Evolutionary conservation across 2,113 vertebrate species (phyloP).

Genomic region (Eolophus roseicapilla): DNA sequence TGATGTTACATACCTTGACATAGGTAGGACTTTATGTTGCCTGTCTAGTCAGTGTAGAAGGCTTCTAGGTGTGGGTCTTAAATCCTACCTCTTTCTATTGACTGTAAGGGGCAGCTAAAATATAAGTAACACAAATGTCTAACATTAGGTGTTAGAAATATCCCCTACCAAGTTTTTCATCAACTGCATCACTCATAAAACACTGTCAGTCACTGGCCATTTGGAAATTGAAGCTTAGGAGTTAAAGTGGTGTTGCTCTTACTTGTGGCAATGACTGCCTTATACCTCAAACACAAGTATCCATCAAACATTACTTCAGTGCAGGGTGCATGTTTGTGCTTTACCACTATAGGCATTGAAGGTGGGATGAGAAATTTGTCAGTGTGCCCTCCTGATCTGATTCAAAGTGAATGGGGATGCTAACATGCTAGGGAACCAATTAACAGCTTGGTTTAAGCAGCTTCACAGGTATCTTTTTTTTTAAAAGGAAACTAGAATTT

Average conservation of each 20-base stretch:
- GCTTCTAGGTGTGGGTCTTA: not conserved
- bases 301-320: not conserved
- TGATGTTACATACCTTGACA: not conserved
- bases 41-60: not conserved
- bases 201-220: not conserved
- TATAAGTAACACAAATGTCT: not conserved
- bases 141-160: not conserved
- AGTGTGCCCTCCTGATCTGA: accelerated
- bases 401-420: not conserved
- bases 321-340: not conserved
- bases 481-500: not conserved
- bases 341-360: not conserved
- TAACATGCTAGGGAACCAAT: not conserved
- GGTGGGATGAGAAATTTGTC: not conserved
- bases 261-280: not conserved
- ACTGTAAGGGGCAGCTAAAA: not conserved
- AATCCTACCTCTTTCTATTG: not conserved
- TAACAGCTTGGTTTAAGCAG: not conserved
- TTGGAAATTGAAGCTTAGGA: not conserved
- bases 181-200: not conserved
- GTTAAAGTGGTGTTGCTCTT: not conserved
- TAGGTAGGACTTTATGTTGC: not conserved
- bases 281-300: not conserved
- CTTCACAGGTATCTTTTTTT: not conserved
- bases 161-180: not conserved